Base-by-base conservation (phyloP, 2,113 vertebrate genomes). In the Archocentrus centrarchus region DNA sequence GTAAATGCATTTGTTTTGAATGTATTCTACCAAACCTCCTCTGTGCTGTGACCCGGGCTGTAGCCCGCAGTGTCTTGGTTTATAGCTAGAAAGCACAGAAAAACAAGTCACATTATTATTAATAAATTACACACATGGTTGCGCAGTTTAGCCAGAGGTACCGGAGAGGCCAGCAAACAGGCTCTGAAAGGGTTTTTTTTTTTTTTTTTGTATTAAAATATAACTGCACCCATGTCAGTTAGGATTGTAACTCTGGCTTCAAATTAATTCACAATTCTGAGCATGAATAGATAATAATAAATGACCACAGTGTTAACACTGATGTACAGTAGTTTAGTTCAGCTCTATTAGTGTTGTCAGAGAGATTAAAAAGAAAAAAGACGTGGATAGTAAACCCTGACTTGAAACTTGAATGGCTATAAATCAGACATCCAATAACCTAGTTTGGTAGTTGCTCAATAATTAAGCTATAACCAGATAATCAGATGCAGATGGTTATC, bases 401-500 rank as follows among this genome's bases (percentile, higher is more conserved):
- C 41, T 39, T 60, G 35, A 30, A 57, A 32, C 30, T n/a, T 1
- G 22, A 85, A 68, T 63, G 11, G 6, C 15, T 57, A 47, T 61
- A 75, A 75, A 76, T 87, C 55, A 47, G 3, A 5, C 7, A 64
- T 50, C 18, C 17, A 66, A 60, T 77, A 35, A 55, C 35, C 79
- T 30, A 55, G 44, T 63, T 81, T 77, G 22, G 7, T 15, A 2
- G 55, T 35, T 59, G 63, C 61, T 44, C 77, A 82, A 84, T 83
- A 79, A 73, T 17, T 78, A 27, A 73, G 50, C 63, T 27, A 20
- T 76, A 47, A 57, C n/a, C 17, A n/a, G 53, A 18, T 62, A 24
- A 85, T 70, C 30, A 47, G 22, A 76, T 82, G 61, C 83, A 39
- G 63, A 50, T 57, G n/a, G 39, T 76, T 57, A 88, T 73, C 11